Conservation (phyloP, 2,113 vertebrate genomes). For the Zosterops borbonicus region DNA sequence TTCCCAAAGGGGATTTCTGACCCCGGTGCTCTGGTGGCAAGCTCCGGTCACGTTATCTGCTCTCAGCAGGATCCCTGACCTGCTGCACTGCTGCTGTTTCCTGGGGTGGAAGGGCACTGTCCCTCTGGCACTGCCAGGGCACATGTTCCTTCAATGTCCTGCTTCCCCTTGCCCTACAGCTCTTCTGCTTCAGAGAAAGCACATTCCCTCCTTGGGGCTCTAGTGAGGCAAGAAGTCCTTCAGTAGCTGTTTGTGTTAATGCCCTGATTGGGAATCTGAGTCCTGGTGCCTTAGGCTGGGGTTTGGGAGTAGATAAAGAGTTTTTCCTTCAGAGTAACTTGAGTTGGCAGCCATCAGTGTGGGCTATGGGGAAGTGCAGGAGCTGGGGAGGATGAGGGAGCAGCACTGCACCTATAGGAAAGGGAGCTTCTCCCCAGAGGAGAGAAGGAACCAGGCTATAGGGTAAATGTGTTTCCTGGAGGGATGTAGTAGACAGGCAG, state of each 20-base stretch:
- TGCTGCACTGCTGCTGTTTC: not conserved
- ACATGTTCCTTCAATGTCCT: not conserved
- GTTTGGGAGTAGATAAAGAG: not conserved
- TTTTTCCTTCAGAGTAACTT: not conserved
- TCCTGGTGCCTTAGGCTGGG: not conserved
- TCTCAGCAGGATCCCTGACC: not conserved
- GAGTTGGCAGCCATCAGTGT: not conserved
- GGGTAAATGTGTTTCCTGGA: not conserved
- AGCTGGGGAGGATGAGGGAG: not conserved
- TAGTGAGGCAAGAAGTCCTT: not conserved
- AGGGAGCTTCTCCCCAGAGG: not conserved
- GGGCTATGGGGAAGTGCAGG: not conserved
- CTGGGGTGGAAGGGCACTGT: not conserved
- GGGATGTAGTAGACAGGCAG: not conserved
- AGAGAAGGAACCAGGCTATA: not conserved
- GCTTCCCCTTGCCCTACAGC: not conserved
- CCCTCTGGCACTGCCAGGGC: not conserved
- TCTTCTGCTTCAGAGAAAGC: slow-evolving; percentile 38
- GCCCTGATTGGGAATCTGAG: not conserved
- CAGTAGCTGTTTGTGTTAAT: not conserved
- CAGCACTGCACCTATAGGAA: not conserved
- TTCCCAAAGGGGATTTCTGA: not conserved
- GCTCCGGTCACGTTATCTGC: not conserved
- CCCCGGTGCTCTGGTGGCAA: not conserved
- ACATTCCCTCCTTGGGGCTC: not conserved